Evolutionary conservation across 2,113 vertebrate species (phyloP).

Genomic region (Notechis scutatus): DNA sequence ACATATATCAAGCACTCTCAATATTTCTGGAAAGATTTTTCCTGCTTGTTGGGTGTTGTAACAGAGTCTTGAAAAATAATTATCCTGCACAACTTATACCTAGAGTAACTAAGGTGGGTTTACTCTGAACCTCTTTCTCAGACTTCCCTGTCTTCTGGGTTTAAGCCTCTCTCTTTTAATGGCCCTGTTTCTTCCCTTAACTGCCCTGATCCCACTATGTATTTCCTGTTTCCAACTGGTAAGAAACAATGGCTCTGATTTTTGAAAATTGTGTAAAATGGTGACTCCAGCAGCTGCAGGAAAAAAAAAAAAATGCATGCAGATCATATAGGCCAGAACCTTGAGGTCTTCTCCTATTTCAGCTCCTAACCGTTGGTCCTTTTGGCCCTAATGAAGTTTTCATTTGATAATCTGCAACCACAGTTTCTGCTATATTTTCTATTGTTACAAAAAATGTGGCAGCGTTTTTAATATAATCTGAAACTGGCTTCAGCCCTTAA

Average conservation of each 20-base stretch:
- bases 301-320: neutral
- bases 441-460: neutral
- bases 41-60: neutral
- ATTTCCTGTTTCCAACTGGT: neutral
- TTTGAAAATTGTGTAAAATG: neutral
- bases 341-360: neutral
- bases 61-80: neutral
- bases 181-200: neutral
- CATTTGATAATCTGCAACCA: neutral
- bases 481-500: neutral
- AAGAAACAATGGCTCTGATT: neutral
- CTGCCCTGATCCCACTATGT: neutral
- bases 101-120: neutral
- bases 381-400: neutral
- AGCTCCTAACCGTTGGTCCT: neutral
- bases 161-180: neutral
- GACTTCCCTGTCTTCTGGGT: neutral
- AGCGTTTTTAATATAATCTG: too few species aligned
- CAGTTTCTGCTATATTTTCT: neutral
- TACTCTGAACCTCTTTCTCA: neutral
- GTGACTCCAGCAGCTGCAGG: neutral
- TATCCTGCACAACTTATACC: neutral
- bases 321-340: neutral
- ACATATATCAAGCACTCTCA: neutral
- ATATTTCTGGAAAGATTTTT: neutral